Conservation (phyloP, 2,797 vertebrate genomes). For the Rhadinocentrus ornatus region DNA sequence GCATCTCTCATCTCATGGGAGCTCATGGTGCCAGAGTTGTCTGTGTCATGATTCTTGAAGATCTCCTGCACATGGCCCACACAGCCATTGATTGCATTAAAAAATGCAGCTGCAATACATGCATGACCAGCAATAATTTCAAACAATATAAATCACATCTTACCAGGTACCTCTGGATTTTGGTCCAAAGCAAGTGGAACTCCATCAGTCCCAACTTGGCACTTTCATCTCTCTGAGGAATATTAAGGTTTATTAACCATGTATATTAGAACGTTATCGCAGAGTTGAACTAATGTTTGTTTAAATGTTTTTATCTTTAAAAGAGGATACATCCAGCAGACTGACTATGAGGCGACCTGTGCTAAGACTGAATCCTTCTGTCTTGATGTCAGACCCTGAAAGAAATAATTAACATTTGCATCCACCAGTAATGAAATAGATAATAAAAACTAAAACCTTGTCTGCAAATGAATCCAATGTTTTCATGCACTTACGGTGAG, state of each 20-base stretch:
- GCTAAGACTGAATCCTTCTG: conserved; percentile 78
- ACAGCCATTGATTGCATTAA: background rate
- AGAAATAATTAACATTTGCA: conserved; percentile 1
- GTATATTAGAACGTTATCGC: background rate
- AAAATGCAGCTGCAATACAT: background rate
- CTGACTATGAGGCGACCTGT: conserved; percentile 80
- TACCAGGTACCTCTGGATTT: conserved; percentile 83
- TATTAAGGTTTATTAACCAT: conserved; percentile 46
- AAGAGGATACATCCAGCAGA: conserved; percentile 84
- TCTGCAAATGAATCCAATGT: background rate
- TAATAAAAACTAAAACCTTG: background rate
- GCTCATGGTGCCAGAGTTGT: conserved; percentile 84
- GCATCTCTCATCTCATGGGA: conserved; percentile 82
- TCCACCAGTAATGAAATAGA: background rate
- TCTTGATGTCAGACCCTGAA: conserved; percentile 79
- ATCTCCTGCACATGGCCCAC: conserved; percentile 69
- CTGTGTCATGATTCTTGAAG: conserved; percentile 76
- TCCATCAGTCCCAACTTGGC: conserved; percentile 76
- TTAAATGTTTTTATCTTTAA: background rate
- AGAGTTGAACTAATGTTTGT: background rate
- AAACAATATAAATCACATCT: conserved; percentile 7
- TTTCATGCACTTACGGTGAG: conserved; percentile 82
- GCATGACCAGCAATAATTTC: background rate
- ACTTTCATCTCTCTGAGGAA: conserved; percentile 78
- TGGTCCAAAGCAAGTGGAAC: conserved; percentile 80